phyloP scores from a whole-genome alignment of 2,113 vertebrate genomes.

The Elanoides forficatus region DNA sequence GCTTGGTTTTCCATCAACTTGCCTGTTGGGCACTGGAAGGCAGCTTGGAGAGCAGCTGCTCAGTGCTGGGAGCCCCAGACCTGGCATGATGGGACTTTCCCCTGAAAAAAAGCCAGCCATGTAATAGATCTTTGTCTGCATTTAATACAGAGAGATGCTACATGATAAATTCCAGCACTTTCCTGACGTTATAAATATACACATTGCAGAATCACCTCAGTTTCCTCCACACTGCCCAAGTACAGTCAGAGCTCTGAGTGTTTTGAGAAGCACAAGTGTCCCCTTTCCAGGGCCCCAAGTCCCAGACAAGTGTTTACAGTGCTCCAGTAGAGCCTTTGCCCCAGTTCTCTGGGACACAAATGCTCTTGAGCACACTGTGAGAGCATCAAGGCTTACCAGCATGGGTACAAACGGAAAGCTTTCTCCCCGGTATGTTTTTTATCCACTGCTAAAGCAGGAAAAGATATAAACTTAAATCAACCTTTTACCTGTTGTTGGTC shows the following conservation, averaged over 20 bases:
- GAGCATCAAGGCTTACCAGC: not conserved
- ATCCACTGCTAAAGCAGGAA: not conserved
- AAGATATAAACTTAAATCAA: not conserved
- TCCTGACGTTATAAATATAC: not conserved
- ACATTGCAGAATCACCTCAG: not conserved
- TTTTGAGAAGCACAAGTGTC: not conserved
- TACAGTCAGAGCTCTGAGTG: not conserved
- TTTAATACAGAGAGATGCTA: constrained; percentile 48
- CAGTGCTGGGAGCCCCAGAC: not conserved
- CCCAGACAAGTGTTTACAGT: not conserved
- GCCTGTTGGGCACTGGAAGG: not conserved
- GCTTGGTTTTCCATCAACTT: not conserved
- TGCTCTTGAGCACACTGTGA: not conserved
- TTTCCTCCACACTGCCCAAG: not conserved
- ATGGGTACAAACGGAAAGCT: not conserved
- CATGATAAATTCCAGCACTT: not conserved
- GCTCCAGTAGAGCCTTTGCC: not conserved
- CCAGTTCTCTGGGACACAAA: not conserved
- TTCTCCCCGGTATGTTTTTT: not conserved
- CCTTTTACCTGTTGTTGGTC: not conserved
- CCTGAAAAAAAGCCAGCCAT: not conserved
- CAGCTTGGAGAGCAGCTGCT: not conserved
- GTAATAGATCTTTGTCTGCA: not conserved
- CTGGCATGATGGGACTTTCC: not conserved
- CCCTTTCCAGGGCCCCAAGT: not conserved